Conservation (phyloP, 2,113 vertebrate genomes). For the Dunckerocampus dactyliophorus region DNA sequence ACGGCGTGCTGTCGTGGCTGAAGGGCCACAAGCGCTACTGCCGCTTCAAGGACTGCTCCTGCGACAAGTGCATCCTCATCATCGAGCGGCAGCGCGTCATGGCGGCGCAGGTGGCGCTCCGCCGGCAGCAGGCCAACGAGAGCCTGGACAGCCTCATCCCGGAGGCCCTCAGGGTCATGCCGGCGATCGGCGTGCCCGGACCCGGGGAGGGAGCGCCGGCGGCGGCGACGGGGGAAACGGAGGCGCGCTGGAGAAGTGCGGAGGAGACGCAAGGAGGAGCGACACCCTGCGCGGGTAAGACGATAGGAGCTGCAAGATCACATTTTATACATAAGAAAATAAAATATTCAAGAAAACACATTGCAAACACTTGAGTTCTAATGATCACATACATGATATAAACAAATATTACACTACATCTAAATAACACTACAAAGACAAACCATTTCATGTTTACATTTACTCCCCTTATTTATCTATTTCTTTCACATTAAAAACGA, state of each 20-base stretch:
- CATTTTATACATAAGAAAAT: not conserved
- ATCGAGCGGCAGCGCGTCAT: slow-evolving; percentile 95
- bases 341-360: too few relatives aligned
- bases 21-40: slow-evolving; percentile 97
- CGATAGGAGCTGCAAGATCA: not conserved
- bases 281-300: slow-evolving; percentile 39
- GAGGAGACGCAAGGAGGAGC: slow-evolving; percentile 46
- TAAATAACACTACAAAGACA: too few relatives aligned
- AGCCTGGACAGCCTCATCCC: slow-evolving; percentile 92
- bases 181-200: slow-evolving; percentile 64
- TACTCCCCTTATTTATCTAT: too few relatives aligned
- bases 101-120: slow-evolving; percentile 94
- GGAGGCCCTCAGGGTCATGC: slow-evolving; percentile 82
- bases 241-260: slow-evolving; percentile 46
- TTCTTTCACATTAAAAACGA: too few relatives aligned
- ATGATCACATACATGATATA: too few relatives aligned
- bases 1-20: slow-evolving; percentile 94
- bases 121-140: slow-evolving; percentile 93
- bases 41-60: slow-evolving; percentile 96
- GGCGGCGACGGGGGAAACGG: slow-evolving; percentile 20
- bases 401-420: too few relatives aligned
- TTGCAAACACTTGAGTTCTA: too few relatives aligned
- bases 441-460: too few relatives aligned
- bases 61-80: slow-evolving; percentile 97
- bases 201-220: slow-evolving; percentile 36